Evolutionary conservation across 1,140 invertebrate species (phyloP).

Genomic region (Leptinotarsa defecta): DNA sequence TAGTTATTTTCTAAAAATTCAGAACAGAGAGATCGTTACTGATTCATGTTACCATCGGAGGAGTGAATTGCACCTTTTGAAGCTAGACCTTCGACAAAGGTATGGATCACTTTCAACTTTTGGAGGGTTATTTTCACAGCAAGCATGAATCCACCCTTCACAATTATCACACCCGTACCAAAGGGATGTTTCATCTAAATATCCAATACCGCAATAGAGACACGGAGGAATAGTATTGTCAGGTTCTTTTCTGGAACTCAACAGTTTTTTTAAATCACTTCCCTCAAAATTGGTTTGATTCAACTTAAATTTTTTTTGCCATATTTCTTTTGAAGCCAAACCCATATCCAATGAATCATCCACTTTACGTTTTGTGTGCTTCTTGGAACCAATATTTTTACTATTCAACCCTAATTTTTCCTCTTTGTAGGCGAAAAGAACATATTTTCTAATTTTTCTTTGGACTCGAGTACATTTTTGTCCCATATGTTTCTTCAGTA

Average conservation of each 20-base stretch:
- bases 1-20: neutral
- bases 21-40: no score
- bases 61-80: no score
- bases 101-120: neutral
- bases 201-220: neutral
- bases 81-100: no score
- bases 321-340: neutral
- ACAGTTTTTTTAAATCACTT: neutral
- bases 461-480: no score
- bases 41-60: no score
- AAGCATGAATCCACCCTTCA: neutral
- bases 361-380: no score
- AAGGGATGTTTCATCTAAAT: neutral
- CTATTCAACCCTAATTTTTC: no score
- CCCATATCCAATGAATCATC: no score
- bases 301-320: neutral
- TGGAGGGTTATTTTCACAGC: neutral
- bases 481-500: no score
- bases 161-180: neutral
- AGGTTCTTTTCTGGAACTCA: neutral
- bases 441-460: no score
- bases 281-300: neutral
- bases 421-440: no score
- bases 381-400: no score
- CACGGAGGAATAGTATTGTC: neutral